A percentile compares a stretch with the other conserved stretches of the same genome.
phyloP scores from a whole-genome alignment of 2,113 vertebrate species.

The Heterotilapia buettikoferi region DNA sequence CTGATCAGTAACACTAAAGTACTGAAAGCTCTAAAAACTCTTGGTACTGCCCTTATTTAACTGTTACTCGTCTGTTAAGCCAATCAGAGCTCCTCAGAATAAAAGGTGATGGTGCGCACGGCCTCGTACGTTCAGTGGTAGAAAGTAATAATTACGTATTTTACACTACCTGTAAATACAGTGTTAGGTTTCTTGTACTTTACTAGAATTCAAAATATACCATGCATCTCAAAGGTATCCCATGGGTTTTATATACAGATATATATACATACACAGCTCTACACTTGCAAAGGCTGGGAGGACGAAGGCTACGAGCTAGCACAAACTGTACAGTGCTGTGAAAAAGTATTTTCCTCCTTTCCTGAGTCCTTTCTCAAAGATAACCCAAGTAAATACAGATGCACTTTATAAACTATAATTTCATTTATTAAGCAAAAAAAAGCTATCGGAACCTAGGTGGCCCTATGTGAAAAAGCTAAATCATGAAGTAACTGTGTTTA shows the following conservation, averaged over 20 bases:
- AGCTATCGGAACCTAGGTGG: background rate
- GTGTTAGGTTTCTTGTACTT: background rate
- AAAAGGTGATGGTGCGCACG: background rate
- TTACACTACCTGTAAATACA: background rate
- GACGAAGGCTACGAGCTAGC: background rate
- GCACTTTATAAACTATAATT: background rate
- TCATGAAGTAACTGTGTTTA: background rate
- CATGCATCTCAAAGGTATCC: background rate
- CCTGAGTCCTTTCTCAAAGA: background rate
- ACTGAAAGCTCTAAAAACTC: background rate
- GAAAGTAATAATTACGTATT: background rate
- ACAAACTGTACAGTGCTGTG: background rate
- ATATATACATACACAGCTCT: background rate
- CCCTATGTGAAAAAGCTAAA: background rate
- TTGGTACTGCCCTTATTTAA: background rate
- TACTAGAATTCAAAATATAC: background rate
- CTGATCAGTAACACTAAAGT: background rate
- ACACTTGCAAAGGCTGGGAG: background rate
- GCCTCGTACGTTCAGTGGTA: background rate
- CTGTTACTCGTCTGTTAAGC: background rate
- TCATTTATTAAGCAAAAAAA: background rate
- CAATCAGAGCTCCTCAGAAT: background rate
- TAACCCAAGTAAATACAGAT: background rate
- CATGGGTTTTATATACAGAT: background rate
- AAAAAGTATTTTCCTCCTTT: background rate